Evolutionary conservation across 2,113 vertebrate species (phyloP).

Genomic region (Taxidea taxus): DNA sequence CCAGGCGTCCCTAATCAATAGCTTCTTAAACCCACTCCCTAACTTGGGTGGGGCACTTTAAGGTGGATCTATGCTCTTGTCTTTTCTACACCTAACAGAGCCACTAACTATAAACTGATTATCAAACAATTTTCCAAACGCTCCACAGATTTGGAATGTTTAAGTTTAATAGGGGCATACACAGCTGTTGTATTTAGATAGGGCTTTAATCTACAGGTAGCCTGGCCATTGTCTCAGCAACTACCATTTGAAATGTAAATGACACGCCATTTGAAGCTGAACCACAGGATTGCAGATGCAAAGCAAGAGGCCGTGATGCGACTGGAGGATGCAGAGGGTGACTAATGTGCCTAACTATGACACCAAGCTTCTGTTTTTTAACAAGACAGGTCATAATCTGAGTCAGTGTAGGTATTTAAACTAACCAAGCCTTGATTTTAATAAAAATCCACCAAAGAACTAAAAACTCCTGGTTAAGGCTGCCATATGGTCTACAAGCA

Average conservation of each 20-base stretch:
- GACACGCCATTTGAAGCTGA: background rate
- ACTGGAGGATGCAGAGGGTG: background rate
- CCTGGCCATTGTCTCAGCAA: background rate
- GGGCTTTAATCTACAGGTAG: background rate
- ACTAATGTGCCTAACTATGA: slow-evolving; percentile 12
- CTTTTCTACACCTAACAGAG: background rate
- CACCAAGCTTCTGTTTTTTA: slow-evolving; percentile 41
- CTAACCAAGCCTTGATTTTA: background rate
- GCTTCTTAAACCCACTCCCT: background rate
- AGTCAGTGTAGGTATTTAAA: slow-evolving; percentile 28
- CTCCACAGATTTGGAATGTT: background rate
- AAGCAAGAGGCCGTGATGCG: background rate
- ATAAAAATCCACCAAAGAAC: slow-evolving; percentile 49
- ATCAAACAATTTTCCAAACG: background rate
- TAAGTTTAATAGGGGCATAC: background rate
- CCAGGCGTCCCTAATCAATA: no score
- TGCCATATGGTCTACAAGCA: background rate
- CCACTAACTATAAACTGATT: slow-evolving; percentile 33
- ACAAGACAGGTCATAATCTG: background rate
- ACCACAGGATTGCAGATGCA: background rate
- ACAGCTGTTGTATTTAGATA: background rate
- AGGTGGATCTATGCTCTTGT: background rate
- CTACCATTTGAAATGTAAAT: background rate
- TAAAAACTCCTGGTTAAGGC: slow-evolving; percentile 26
- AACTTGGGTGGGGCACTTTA: background rate